Evolutionary conservation across 2,113 vertebrate genomes (phyloP), one percentile per base, ranked within the genome.

Genomic region (Philantomba maxwellii): DNA sequence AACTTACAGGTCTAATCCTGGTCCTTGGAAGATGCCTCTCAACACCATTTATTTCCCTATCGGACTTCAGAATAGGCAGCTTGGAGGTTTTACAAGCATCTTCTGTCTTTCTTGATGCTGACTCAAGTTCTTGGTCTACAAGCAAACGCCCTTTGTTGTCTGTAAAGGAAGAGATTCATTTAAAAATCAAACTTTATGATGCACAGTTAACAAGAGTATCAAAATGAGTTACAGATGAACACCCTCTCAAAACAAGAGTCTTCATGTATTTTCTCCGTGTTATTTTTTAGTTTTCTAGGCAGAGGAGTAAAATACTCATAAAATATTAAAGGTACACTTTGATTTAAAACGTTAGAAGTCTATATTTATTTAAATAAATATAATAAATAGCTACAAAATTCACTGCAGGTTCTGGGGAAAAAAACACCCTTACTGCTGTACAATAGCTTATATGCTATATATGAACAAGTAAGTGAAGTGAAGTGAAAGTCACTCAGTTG

Each of bases 1-100:
- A 95, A 98, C 99, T 99, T 55, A 98, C 91, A 3, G 99, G 99
- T 62, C 99, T 99, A 84, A 98, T 97, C 93, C 99, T 99, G 97
- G 97, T 97, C 97, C 99, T 99, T 19, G 99, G 98, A 75, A 98
- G 92, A 6, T 99, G 99, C 58, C 99, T 93, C 3, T 99, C 99
- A 83, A 99, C 99, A 98, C 99, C 98, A 98, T 98, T 94, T 30
- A 98, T 96, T 84, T 99, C 98, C 3, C 99, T 98, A 94, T 98
- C 98, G 7, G 98, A 97, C 66, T 99, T 99, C 51, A 97, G 92
- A 97, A 93, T 33, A 78, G 96, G 0, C 0, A 97, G 92, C 39
- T 87, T 96, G 51, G 89, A 98, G 19, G 73, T 81, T 97, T 98
- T 99, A 96, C 85, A 97, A 84, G 96, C 62, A 25, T 98, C 97